Percentiles rank a stretch among this genome's conserved stretches.
These are phyloP conservation scores for Thymallus thymallus DNA, from an alignment of 2,113 vertebrate species.

Conservation along the genomic window DNA sequence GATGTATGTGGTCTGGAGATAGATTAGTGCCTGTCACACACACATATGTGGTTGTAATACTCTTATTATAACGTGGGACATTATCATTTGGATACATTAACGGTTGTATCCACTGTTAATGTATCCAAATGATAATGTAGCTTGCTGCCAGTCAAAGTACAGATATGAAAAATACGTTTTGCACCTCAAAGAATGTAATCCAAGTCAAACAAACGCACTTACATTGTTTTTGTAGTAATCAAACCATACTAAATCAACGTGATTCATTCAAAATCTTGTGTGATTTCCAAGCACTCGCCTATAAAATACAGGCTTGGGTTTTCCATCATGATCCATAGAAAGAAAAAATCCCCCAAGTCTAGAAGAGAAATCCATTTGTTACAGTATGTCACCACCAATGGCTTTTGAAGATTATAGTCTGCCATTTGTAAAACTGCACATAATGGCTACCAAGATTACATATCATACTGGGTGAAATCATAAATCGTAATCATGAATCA, in stretches of 20 bases:
- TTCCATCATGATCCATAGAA: background rate
- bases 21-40: too few relatives aligned
- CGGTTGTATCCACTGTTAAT: too few relatives aligned
- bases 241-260: slow-evolving; percentile 45
- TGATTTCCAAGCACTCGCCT: slow-evolving; percentile 31
- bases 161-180: slow-evolving; percentile 32
- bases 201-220: slow-evolving; percentile 57
- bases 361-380: background rate
- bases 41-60: background rate
- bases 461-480: too few relatives aligned
- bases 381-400: too few relatives aligned
- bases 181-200: slow-evolving; percentile 35
- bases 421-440: too few relatives aligned
- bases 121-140: too few relatives aligned
- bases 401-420: too few relatives aligned
- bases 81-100: slow-evolving; percentile 18
- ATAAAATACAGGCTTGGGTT: background rate
- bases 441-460: too few relatives aligned
- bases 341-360: background rate
- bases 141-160: slow-evolving; percentile 26
- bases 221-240: slow-evolving; percentile 50
- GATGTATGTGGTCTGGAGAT: too few relatives aligned
- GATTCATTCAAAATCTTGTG: slow-evolving; percentile 40
- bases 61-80: background rate
- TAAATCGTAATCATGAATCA: too few relatives aligned